A percentile compares a stretch with the other conserved stretches of the same genome.
Evolutionary conservation across 1,140 invertebrate genomes (phyloP).

Genomic region (Brevipalpus yothersi): DNA sequence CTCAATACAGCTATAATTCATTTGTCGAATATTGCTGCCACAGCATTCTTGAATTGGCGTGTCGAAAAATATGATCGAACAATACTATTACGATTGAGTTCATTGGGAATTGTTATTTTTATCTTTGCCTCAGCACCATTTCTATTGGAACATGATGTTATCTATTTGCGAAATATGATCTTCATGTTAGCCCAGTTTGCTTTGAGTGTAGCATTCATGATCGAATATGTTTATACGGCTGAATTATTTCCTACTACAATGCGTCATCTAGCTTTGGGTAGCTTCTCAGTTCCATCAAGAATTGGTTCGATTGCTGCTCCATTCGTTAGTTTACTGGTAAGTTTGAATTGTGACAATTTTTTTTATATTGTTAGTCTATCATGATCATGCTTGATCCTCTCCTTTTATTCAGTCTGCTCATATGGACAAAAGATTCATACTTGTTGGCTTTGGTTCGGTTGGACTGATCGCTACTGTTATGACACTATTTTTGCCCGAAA

Average conservation of each 20-base stretch:
- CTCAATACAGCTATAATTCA: neutral
- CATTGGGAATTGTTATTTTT: neutral
- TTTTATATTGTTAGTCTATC: neutral
- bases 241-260: constrained; percentile 50
- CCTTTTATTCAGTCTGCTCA: neutral
- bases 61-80: neutral
- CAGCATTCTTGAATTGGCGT: neutral
- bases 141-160: neutral
- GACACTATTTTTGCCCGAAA: neutral
- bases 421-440: neutral
- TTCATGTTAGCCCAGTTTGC: constrained; percentile 56
- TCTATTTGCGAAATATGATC: constrained; percentile 33
- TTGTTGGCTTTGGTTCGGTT: neutral
- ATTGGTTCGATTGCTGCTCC: constrained; percentile 19
- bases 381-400: neutral
- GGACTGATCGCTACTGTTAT: neutral
- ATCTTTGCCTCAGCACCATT: neutral
- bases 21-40: neutral
- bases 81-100: neutral
- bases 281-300: constrained; percentile 17
- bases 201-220: constrained; percentile 49
- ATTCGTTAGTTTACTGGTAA: constrained; percentile 26
- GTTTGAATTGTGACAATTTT: neutral
- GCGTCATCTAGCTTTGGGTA: constrained; percentile 18
- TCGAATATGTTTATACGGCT: constrained; percentile 50